Base-by-base conservation (phyloP, 1,140 invertebrate species). In the Drosophila parvula region DNA sequence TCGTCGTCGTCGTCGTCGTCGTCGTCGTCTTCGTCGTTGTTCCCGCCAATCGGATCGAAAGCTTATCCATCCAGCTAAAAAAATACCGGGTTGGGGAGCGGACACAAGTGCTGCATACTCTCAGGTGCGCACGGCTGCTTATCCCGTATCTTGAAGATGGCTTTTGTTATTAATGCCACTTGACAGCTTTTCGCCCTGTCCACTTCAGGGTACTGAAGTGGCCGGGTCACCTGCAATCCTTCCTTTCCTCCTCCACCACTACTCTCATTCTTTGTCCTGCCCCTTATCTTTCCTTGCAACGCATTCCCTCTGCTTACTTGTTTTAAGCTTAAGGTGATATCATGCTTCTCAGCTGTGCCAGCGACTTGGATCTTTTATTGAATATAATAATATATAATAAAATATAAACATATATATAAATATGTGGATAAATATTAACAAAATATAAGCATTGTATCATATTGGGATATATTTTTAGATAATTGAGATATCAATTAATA, bases 121-220 rank as follows among this genome's bases (percentile, higher is more conserved):
- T 64, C 34, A 79, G 58, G 38, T 62, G 47, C 74, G 36, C 40
- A 36, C 41, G 32, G 41, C 62, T 58, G 51, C 68, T 82, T 63
- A 67, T 74, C 58, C 61, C 41, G 61, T 69, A 69, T 45, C 64
- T 68, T 60, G 68, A 48, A 50, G 57, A 64, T 74, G 74, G 48
- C 55, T 78, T 79, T 82, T 82, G 79, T 82, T 82, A 79, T 82
- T 82, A 82, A 82, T 82, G 75, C 80, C 80, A 82, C 80, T 82
- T 79, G 70, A 61, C 80, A 74, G 62, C 75, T 62, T 81, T 63
- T 69, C 67, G 53, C 69, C 69, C 75, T 68, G 78, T 71, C 78
- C 82, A 73, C 82, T 86, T 85, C 38, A 77, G 22, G 41, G 22
- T 12, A 50, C 55, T 79, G 60, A 75, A 82, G 79, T 71, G 70